phyloP scores from a whole-genome alignment of 2,113 vertebrate genomes.

The Neogale vison region DNA sequence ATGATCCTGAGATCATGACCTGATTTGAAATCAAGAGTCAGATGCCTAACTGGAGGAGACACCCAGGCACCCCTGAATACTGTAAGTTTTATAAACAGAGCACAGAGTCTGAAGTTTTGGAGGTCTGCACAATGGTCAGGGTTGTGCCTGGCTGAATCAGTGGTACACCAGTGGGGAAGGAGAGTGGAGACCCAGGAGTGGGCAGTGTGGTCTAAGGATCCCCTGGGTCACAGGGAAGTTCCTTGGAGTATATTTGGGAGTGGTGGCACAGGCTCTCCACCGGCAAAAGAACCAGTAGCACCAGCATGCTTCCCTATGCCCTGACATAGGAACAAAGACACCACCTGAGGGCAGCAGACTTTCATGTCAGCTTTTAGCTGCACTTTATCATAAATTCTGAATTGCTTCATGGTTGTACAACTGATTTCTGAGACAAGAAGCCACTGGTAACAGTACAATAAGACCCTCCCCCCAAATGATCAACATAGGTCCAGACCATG shows the following conservation, averaged over 20 bases:
- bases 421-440: neutral
- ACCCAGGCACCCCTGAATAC: neutral
- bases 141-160: neutral
- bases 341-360: neutral
- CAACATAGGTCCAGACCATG: neutral
- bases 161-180: neutral
- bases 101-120: neutral
- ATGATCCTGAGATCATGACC: neutral
- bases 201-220: neutral
- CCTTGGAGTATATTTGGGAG: neutral
- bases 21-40: neutral
- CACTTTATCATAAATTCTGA: neutral
- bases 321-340: neutral
- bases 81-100: neutral
- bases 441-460: neutral
- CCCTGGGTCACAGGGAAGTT: neutral
- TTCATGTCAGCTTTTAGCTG: neutral
- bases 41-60: neutral
- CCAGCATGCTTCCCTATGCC: neutral
- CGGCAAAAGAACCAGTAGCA: neutral
- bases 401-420: neutral
- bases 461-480: neutral
- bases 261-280: neutral
- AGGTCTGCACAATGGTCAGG: neutral
- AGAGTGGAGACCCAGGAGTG: neutral